These are phyloP conservation scores for Triplophysa yarkandensis DNA, from an alignment of 2,797 vertebrate genomes.

Conservation along the genomic window DNA sequence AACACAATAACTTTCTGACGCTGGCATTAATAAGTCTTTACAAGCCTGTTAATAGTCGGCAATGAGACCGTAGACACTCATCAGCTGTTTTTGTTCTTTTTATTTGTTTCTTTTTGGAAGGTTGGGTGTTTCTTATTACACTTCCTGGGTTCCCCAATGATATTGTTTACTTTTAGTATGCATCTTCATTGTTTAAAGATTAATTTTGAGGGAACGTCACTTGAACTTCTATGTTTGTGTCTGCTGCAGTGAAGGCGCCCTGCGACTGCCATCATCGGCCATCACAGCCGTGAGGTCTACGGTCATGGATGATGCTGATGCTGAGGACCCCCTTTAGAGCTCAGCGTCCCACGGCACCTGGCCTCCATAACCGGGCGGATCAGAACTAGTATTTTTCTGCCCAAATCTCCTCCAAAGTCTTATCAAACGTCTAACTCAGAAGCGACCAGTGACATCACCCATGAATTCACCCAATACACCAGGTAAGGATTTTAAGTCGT, in stretches of 20 bases:
- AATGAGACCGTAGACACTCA: constrained; percentile 8
- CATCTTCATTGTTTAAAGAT: background rate
- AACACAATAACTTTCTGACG: constrained; percentile 27
- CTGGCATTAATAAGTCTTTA: constrained; percentile 11
- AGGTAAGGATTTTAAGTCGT: constrained; percentile 62
- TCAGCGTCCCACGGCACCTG: background rate
- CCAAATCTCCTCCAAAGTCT: background rate
- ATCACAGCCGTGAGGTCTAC: constrained; percentile 26
- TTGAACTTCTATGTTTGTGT: background rate
- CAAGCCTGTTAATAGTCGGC: constrained; percentile 3
- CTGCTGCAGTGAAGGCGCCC: constrained; percentile 31
- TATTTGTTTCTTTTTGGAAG: background rate
- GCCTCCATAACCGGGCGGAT: constrained; percentile 9
- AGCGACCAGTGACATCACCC: constrained; percentile 34
- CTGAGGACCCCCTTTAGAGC: constrained; percentile 71
- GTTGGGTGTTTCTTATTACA: background rate
- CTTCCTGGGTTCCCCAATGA: background rate
- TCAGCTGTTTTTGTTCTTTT: background rate
- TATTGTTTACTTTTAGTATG: background rate
- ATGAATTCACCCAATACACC: constrained; percentile 75
- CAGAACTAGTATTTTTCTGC: background rate
- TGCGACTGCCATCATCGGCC: background rate
- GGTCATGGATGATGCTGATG: constrained; percentile 69
- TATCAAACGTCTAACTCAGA: background rate
- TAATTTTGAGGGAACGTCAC: no score